Base-by-base conservation (phyloP, 2,113 vertebrate species). In the Murina feae region DNA sequence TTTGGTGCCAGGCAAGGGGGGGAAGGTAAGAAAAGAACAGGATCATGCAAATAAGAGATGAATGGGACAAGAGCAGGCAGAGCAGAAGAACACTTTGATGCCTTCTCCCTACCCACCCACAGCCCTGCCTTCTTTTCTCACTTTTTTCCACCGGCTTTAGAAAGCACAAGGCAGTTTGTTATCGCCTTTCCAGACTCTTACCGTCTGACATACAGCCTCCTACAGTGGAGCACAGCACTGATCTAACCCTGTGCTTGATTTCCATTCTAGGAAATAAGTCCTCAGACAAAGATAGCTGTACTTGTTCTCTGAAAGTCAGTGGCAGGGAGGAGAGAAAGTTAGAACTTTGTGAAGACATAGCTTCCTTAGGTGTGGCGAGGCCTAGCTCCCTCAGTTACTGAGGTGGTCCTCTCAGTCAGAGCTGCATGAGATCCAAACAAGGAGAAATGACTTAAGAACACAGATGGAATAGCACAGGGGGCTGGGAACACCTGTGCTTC, bases 271-370 rank as follows among this genome's bases (percentile, higher is more conserved):
- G 83, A 93, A 93, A 44, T 39, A 74, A 66, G 28, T 58, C 23
- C 51, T 96, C 65, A 76, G 66, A 91, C 87, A 71, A 93, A 81
- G 83, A 44, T 51, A 75, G 32, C 39, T 97, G 92, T 92, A 90
- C 76, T 91, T 84, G 44, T 84, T 95, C 91, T 84, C 39, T 96
- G 76, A 76, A 30, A 53, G 25, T 72, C 65, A 95, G 17, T 47
- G 66, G 95, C 30, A 71, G 69, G 21, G 76, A 51, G 63, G 21
- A 42, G 23, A 53, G 5, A 55, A 9, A 23, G 55, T 37, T 1
- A 92, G 82, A 78, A 86, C 42, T 65, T 0, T 0, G 42, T 95
- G 65, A 69, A 44, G 60, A 88, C 13, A 5, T 23, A 28, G n/a
- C 37, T 84, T 89, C 44, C 39, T 35, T 42, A 10, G 21, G 5